Conservation (phyloP, 2,888 invertebrate genomes). For the Glyphotaelius pellucidus region DNA sequence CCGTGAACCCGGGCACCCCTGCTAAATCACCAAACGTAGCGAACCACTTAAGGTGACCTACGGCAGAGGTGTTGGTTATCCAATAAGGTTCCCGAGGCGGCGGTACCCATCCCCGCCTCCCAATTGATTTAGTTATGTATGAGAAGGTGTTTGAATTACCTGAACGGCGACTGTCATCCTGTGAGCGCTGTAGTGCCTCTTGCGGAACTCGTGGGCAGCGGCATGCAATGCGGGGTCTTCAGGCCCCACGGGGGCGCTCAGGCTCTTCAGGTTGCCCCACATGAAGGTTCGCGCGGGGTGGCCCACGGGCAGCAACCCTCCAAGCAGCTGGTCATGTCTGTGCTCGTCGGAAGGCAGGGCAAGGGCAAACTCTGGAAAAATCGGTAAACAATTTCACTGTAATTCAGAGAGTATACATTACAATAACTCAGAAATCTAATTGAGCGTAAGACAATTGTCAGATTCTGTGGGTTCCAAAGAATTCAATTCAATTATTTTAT, state of each 20-base stretch:
- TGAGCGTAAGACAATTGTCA: too few species aligned
- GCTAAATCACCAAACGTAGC: too few species aligned
- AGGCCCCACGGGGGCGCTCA: slow-evolving; percentile 82
- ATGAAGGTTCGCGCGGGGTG: slow-evolving; percentile 88
- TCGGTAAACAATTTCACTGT: too few species aligned
- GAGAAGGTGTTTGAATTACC: slow-evolving; percentile 71
- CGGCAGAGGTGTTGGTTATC: too few species aligned
- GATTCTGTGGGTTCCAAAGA: too few species aligned
- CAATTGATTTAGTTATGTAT: background rate
- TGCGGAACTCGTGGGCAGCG: slow-evolving; percentile 85
- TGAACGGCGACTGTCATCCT: slow-evolving; percentile 92
- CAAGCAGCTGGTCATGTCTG: slow-evolving; percentile 87
- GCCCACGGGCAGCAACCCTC: slow-evolving; percentile 80
- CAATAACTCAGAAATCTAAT: too few species aligned
- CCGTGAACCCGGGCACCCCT: too few species aligned
- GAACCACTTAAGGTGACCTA: too few species aligned
- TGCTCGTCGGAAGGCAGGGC: slow-evolving; percentile 85
- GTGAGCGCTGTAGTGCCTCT: slow-evolving; percentile 89
- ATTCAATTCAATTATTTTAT: too few species aligned
- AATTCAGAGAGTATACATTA: background rate
- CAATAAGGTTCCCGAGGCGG: too few species aligned
- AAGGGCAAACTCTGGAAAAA: slow-evolving; percentile 86
- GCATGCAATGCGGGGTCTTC: slow-evolving; percentile 82
- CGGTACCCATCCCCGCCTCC: too few species aligned
- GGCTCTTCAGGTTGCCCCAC: slow-evolving; percentile 89